These are phyloP conservation scores for Anguilla pacifica DNA, from an alignment of 2,797 vertebrate genomes.

Conservation along the genomic window DNA sequence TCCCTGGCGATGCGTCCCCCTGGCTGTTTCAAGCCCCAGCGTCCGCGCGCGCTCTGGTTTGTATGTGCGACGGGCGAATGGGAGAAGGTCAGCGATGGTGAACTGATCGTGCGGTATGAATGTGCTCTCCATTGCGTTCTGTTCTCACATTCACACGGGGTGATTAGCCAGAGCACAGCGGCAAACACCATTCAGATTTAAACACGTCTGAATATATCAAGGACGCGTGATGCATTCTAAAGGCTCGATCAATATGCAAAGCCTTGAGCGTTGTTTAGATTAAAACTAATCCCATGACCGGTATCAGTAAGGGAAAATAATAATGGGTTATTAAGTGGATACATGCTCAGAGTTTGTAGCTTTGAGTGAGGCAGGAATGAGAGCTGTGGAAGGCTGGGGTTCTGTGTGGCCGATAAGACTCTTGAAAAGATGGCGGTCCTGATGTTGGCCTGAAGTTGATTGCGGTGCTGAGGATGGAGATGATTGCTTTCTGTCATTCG, in stretches of 20 bases:
- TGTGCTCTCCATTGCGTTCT: background rate
- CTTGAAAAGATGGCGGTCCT: background rate
- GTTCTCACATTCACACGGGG: background rate
- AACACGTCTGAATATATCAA: background rate
- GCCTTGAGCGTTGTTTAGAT: background rate
- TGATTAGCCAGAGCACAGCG: background rate
- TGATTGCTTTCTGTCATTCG: background rate
- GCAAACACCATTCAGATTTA: background rate
- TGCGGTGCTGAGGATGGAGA: background rate
- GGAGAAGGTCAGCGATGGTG: background rate
- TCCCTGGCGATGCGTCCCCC: slow-evolving; percentile 3
- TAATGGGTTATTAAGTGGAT: background rate
- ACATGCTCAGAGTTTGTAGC: background rate
- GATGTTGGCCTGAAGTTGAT: background rate
- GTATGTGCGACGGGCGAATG: background rate
- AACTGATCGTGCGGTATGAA: background rate
- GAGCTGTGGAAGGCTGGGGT: background rate
- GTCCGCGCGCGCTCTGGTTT: background rate
- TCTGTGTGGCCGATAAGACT: background rate
- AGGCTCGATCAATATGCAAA: background rate
- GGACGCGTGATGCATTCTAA: background rate
- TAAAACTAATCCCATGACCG: background rate
- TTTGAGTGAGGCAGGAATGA: background rate
- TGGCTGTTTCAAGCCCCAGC: background rate
- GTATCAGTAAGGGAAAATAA: background rate